Evolutionary conservation across 2,888 invertebrate species (phyloP), one percentile per base, ranked within the genome.

Genomic region (Lathronympha strigana): DNA sequence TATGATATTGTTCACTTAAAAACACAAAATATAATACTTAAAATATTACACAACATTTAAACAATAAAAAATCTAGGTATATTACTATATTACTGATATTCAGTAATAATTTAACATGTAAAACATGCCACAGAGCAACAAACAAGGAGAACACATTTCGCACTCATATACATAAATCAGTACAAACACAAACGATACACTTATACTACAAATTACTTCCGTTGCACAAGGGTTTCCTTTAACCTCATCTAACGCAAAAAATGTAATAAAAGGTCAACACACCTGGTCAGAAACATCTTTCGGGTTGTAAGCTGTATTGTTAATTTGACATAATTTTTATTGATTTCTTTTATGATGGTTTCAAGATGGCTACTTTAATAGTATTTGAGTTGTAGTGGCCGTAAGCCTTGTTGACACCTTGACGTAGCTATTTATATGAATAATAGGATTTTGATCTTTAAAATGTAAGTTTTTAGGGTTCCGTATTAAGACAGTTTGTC

Each of bases 151-250:
- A 25, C 47, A 55, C 62, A 62, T 45, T 57, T 57, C 43, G 33
- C 45, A 36, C 47, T 45, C 47, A 63, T 57, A 25, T 36, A 54
- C 31, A 66, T 66, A 68, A 69, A 69, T 68, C 68, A 68, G n/a
- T 43, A 61, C 43, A 64, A 43, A 62, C 28, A 61, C 43, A 64
- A 43, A 62, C 28, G 50, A 40, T 54, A 67, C 53, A 69, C 67
- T 72, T 67, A n/a, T n/a, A n/a, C n/a, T n/a, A 80, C 76, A 79
- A 80, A 80, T 77, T 69, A 68, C 78, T 78, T 82, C 82, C 82
- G 73, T 75, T 43, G 47, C 54, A 72, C 49, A 64, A 64, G 64
- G 15, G 64, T 19, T 43, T 53, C 64, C 51, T 63, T 63, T 64
- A 53, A 60, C 64, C 64, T 63, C 57, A 51, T 57, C 40, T 40